phyloP scores from a whole-genome alignment of 1,140 invertebrate species.

The Drosophila rhopaloa region DNA sequence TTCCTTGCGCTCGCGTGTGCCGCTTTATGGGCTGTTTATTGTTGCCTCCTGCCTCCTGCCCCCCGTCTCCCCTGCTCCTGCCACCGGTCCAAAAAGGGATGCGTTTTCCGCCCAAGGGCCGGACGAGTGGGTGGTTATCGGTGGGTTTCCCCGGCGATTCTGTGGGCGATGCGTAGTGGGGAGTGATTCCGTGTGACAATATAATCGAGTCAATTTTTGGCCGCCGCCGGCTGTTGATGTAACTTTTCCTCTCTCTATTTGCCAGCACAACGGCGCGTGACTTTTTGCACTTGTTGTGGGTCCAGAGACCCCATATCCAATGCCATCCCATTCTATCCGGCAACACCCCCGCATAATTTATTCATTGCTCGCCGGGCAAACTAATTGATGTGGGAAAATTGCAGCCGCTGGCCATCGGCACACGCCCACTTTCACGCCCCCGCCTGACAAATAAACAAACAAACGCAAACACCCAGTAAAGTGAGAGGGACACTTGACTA shows the following conservation, averaged over 20 bases:
- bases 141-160: background rate
- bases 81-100: slow-evolving; percentile 20
- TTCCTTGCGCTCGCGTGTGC: slow-evolving; percentile 80
- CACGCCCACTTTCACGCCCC: slow-evolving; percentile 30
- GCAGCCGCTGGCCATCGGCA: slow-evolving; percentile 55
- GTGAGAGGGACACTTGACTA: slow-evolving; percentile 30
- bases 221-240: slow-evolving; percentile 73
- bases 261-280: slow-evolving; percentile 65
- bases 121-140: slow-evolving; percentile 7
- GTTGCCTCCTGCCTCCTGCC: slow-evolving; percentile 43
- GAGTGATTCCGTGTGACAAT: slow-evolving; percentile 58
- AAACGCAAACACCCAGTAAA: slow-evolving; percentile 23
- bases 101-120: slow-evolving; percentile 14
- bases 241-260: slow-evolving; percentile 62
- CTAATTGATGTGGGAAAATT: slow-evolving; percentile 83
- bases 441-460: slow-evolving; percentile 30
- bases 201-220: slow-evolving; percentile 83
- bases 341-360: slow-evolving; percentile 66
- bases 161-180: background rate
- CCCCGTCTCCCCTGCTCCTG: slow-evolving; percentile 23
- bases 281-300: slow-evolving; percentile 83
- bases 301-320: slow-evolving; percentile 11
- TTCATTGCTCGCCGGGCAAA: slow-evolving; percentile 75
- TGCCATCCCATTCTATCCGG: no score
- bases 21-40: slow-evolving; percentile 82